Evolutionary conservation across 2,888 invertebrate species (phyloP).

Genomic region (Coenonympha glycerion): DNA sequence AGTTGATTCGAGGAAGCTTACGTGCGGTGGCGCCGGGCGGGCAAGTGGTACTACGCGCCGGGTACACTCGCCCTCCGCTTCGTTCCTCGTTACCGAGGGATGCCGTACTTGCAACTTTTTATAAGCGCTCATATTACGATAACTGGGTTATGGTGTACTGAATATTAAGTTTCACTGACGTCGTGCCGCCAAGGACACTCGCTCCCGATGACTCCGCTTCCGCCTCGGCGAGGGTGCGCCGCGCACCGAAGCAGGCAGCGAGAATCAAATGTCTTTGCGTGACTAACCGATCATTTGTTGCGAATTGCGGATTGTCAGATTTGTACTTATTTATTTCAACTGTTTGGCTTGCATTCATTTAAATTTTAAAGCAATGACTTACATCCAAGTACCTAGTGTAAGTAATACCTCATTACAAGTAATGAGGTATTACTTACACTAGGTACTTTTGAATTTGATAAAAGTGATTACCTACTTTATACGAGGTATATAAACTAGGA

Average conservation of each 20-base stretch:
- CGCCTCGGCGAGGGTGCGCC: slow-evolving; percentile 42
- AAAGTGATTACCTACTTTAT: too few relatives aligned
- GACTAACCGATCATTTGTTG: slow-evolving; percentile 4
- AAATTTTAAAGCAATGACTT: too few relatives aligned
- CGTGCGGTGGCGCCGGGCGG: slow-evolving; percentile 67
- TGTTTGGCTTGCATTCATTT: not conserved
- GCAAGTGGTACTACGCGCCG: slow-evolving; percentile 61
- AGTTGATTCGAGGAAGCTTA: slow-evolving; percentile 49
- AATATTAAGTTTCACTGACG: slow-evolving; percentile 72
- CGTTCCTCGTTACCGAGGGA: slow-evolving; percentile 40
- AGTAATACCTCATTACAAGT: too few relatives aligned
- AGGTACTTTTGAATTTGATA: too few relatives aligned
- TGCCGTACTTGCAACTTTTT: slow-evolving; percentile 61
- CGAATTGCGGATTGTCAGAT: not conserved
- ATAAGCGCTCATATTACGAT: slow-evolving; percentile 58
- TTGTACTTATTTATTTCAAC: slow-evolving; percentile 1
- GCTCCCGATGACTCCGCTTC: slow-evolving; percentile 47
- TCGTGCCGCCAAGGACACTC: slow-evolving; percentile 62
- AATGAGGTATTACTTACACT: too few relatives aligned
- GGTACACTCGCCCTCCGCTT: slow-evolving; percentile 35
- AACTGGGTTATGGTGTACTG: slow-evolving; percentile 69
- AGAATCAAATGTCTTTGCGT: slow-evolving; percentile 7
- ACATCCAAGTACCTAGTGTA: too few relatives aligned
- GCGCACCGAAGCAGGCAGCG: slow-evolving; percentile 28
- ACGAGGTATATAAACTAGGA: too few relatives aligned